phyloP scores from a whole-genome alignment of 2,797 vertebrate species.

The Antennarius maculatus region DNA sequence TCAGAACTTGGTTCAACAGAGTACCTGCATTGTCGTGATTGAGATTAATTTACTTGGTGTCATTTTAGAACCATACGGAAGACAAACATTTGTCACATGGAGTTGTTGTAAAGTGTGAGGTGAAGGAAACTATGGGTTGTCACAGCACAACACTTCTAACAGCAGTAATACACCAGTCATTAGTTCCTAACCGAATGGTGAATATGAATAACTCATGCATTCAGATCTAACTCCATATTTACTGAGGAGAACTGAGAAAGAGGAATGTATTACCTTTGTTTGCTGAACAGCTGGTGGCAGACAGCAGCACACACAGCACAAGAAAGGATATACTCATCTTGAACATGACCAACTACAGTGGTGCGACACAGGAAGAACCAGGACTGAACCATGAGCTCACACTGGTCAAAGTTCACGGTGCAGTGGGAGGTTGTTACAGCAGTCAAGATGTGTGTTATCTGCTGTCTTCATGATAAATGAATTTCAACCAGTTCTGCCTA shows the following conservation, averaged over 20 bases:
- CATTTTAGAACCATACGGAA: too few species aligned
- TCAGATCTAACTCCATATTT: too few species aligned
- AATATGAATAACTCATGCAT: background rate
- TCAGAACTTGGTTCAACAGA: too few species aligned
- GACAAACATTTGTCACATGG: too few species aligned
- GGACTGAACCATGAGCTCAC: too few species aligned
- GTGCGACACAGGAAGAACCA: background rate
- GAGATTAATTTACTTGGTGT: too few species aligned
- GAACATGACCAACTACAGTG: background rate
- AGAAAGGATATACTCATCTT: slow-evolving; percentile 37
- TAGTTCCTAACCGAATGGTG: background rate
- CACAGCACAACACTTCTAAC: too few species aligned
- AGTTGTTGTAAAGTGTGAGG: too few species aligned
- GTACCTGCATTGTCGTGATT: too few species aligned
- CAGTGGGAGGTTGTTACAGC: slow-evolving; percentile 11
- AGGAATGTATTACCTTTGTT: slow-evolving; percentile 39
- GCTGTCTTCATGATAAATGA: slow-evolving; percentile 10
- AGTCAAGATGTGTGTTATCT: slow-evolving; percentile 23
- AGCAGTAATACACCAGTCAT: too few species aligned
- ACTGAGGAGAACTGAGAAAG: background rate
- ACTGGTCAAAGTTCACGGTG: slow-evolving; percentile 40
- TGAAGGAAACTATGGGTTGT: too few species aligned
- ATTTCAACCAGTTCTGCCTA: background rate
- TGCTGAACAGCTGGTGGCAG: slow-evolving; percentile 42
- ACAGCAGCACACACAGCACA: slow-evolving; percentile 42